These are phyloP conservation scores for Xestia xanthographa DNA, from an alignment of 2,888 invertebrate genomes.

Conservation along the genomic window DNA sequence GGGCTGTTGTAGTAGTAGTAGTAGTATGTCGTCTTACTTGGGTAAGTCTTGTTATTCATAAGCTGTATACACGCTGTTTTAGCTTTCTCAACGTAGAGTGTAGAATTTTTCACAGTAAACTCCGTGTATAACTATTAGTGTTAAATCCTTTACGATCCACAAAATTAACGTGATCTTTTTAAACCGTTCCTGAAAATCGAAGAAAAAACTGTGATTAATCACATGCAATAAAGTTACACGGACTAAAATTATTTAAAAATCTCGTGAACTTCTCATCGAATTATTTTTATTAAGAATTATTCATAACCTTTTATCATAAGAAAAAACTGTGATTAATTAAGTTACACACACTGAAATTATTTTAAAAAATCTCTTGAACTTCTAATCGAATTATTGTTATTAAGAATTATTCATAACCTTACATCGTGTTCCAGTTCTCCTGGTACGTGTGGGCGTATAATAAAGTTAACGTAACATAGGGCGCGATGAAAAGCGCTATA, in stretches of 20 bases:
- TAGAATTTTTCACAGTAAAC: slow-evolving; percentile 2
- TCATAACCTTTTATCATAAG: no score
- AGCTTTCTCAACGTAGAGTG: slow-evolving; percentile 1
- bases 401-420: background rate
- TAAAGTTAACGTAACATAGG: no score
- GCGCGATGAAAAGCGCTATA: no score
- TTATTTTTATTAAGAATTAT: no score
- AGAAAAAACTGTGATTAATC: background rate
- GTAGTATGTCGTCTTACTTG: no score
- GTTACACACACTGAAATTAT: no score
- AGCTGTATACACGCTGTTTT: background rate
- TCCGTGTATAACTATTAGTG: background rate
- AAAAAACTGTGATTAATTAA: no score
- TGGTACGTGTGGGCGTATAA: no score
- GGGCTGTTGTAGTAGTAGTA: no score
- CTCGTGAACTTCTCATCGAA: no score
- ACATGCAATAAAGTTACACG: no score
- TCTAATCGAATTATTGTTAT: background rate
- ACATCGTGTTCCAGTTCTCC: background rate
- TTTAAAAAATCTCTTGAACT: no score
- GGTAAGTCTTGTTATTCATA: background rate
- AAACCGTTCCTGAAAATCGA: background rate
- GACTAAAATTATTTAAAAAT: background rate
- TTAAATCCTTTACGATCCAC: background rate
- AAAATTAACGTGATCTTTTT: background rate